Base-by-base conservation (phyloP, 2,888 invertebrate species). In the Dendrolimus houi region DNA sequence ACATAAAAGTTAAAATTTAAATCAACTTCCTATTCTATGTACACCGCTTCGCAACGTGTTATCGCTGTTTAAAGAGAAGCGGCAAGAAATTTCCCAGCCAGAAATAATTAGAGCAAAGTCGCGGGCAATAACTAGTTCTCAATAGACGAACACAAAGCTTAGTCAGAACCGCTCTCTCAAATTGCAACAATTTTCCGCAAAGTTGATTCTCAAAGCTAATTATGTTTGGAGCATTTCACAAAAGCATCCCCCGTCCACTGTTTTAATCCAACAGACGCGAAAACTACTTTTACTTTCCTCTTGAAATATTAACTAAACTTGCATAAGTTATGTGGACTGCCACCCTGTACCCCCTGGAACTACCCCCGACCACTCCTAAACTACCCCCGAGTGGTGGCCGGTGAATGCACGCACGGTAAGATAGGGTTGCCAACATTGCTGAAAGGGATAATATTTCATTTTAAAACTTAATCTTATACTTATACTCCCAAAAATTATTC, bases 281-380 rank as follows among this genome's bases (percentile, higher is more conserved):
- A 74, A 72, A 70, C 71, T 66, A 84, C 87, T 87, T 81, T 87
- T 81, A 85, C 87, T 86, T 87, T 86, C 81, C 75, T 76, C 71
- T 75, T 86, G 78, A 85, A 87, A 86, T 87, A 85, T 87, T 87
- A 85, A 85, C 83, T 55, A 77, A 83, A 79, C 81, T 85, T 87
- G 85, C 87, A 87, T 87, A 85, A 87, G 79, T 81, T 80, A 81
- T 74, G 76, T 47, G 47, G 47, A 12, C 47, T 47, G 47, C 47
- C 47, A 9, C 47, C 47, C 47, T 47, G 12, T 29, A 12, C 47
- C 12, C 47, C 47, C 47, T 47, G 12, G 47, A 29, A 29, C 47
- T 12, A 47, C 12, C 47, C 47, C 47, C 47, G 12, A 47, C 47
- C 47, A 47, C 47, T 12, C 47, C 47, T 12, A 47, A 47, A 47